phyloP scores from a whole-genome alignment of 2,113 vertebrate genomes.

The Osmerus mordax region DNA sequence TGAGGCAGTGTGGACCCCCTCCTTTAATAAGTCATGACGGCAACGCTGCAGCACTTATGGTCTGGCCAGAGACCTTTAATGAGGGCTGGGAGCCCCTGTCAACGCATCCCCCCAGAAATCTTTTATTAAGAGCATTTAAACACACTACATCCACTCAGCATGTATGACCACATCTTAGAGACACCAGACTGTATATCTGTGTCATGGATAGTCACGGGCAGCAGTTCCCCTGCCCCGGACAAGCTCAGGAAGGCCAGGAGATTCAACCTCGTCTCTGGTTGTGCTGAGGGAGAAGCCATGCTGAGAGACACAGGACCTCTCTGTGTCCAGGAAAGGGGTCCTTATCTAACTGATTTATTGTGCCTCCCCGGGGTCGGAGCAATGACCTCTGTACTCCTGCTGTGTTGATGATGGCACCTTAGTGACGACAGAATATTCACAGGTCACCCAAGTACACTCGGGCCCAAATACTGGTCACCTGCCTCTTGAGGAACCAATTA shows the following conservation, averaged over 20 bases:
- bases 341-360: constrained; percentile 21
- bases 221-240: constrained; percentile 4
- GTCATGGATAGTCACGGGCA: constrained; percentile 52
- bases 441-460: background rate
- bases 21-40: constrained; percentile 75
- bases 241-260: background rate
- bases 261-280: constrained; percentile 23
- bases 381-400: constrained; percentile 54
- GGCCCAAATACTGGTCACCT: background rate
- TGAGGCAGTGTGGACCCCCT: constrained; percentile 62
- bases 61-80: constrained; percentile 72
- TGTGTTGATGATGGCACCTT: constrained; percentile 53
- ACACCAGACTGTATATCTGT: constrained; percentile 47
- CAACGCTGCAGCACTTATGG: constrained; percentile 68
- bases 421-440: constrained; percentile 36
- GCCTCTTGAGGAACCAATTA: background rate
- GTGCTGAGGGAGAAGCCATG: constrained; percentile 23
- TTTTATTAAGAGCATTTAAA: constrained; percentile 76
- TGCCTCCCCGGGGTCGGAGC: constrained; percentile 36
- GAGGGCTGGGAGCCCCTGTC: constrained; percentile 59
- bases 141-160: constrained; percentile 55
- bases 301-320: constrained; percentile 42
- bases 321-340: too few species aligned
- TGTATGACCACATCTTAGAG: constrained; percentile 54
- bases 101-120: constrained; percentile 64